phyloP scores from a whole-genome alignment of 2,113 vertebrate genomes.

The Coptodon rendalli region DNA sequence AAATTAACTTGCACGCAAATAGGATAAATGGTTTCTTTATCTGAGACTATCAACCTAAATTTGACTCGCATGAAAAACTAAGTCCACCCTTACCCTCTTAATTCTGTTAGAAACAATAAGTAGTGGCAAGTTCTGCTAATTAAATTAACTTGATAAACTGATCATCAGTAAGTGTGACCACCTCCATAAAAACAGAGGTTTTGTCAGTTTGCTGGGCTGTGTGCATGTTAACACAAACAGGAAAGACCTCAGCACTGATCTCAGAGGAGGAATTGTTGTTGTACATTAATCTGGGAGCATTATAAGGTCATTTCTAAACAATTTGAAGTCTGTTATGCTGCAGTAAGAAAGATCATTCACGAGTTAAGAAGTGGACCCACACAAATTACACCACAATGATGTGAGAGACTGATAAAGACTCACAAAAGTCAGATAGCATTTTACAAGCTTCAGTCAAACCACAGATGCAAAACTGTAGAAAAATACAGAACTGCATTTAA shows the following conservation, averaged over 20 bases:
- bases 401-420: background rate
- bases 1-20: background rate
- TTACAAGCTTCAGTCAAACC: background rate
- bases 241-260: background rate
- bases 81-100: background rate
- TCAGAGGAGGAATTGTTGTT: background rate
- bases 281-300: background rate
- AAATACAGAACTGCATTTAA: background rate
- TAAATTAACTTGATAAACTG: background rate
- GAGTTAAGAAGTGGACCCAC: background rate
- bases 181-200: background rate
- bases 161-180: background rate
- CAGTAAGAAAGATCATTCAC: background rate
- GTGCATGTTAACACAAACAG: background rate
- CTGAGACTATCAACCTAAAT: background rate
- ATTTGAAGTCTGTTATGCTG: background rate
- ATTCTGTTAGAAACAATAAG: background rate
- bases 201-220: background rate
- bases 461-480: background rate
- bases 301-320: background rate
- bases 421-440: background rate
- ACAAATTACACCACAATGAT: background rate
- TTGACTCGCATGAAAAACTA: accelerated
- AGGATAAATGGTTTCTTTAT: background rate
- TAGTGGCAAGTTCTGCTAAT: background rate